Conservation (phyloP, 1,140 invertebrate genomes). For the Oreohelix idahoensis region DNA sequence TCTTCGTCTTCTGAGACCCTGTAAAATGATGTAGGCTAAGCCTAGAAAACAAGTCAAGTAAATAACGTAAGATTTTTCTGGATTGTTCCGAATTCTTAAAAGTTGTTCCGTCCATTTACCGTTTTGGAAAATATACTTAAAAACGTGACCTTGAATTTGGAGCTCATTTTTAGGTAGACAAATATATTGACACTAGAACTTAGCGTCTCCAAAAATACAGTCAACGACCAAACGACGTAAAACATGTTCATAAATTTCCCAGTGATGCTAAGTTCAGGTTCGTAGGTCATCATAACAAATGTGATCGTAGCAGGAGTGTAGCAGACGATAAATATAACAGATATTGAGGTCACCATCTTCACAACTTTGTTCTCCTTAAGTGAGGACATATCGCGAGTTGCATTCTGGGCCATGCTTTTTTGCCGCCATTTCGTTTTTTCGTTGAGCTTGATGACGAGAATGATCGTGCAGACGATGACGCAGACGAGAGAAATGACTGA, state of each 20-base stretch:
- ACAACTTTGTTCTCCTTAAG: conserved; percentile 1
- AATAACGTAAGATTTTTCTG: too few species aligned
- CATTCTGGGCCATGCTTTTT: not conserved
- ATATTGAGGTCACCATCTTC: not conserved
- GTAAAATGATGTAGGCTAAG: too few species aligned
- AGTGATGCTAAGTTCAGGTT: not conserved
- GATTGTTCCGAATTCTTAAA: too few species aligned
- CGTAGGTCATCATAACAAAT: not conserved
- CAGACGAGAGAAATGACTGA: not conserved
- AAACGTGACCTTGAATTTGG: not conserved
- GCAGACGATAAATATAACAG: not conserved
- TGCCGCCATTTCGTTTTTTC: not conserved
- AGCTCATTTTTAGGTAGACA: conserved; percentile 19
- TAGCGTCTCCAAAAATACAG: not conserved
- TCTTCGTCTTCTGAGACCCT: too few species aligned
- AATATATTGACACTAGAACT: conserved; percentile 20
- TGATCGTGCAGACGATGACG: not conserved
- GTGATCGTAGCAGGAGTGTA: not conserved
- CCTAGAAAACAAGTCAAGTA: too few species aligned
- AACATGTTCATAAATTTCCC: not conserved
- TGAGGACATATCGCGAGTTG: not conserved
- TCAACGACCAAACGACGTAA: not conserved
- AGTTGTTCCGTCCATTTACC: too few species aligned
- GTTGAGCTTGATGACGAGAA: not conserved
- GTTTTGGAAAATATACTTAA: not conserved